Percentiles rank a stretch among this genome's conserved stretches.
Conservation (phyloP, 2,113 vertebrate species). For the Hyperoodon ampullatus region DNA sequence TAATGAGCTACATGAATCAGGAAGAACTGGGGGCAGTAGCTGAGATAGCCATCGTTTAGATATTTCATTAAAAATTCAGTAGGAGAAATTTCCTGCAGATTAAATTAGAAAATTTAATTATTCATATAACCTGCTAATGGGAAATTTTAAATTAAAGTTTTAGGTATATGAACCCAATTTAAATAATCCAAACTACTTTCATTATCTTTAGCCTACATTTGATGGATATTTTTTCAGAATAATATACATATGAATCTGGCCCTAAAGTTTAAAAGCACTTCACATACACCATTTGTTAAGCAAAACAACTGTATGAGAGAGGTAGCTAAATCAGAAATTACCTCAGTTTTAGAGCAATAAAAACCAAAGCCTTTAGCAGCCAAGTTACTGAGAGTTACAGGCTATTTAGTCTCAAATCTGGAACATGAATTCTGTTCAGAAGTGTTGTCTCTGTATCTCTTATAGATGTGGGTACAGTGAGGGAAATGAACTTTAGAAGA, state of each 20-base stretch:
- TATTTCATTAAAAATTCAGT: constrained; percentile 45
- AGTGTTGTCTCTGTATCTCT: neutral
- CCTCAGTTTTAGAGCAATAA: neutral
- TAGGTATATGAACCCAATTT: neutral
- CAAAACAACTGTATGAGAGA: neutral
- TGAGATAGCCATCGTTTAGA: neutral
- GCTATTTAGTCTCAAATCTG: neutral
- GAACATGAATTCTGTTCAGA: neutral
- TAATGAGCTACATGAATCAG: neutral
- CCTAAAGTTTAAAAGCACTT: neutral
- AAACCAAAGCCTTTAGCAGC: neutral
- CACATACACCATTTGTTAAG: neutral
- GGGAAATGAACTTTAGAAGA: neutral
- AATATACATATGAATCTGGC: neutral
- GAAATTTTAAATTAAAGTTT: constrained; percentile 48
- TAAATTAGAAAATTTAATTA: constrained; percentile 42
- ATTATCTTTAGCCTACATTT: neutral
- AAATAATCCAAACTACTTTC: constrained; percentile 48
- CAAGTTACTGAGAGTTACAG: neutral
- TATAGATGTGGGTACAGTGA: neutral
- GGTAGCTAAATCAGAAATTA: neutral
- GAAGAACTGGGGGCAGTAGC: neutral
- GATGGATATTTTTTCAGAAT: constrained; percentile 2
- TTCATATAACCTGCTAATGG: constrained; percentile 54
- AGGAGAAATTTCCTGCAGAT: neutral